Conservation (phyloP, 2,797 vertebrate genomes). For the Balearica regulorum region DNA sequence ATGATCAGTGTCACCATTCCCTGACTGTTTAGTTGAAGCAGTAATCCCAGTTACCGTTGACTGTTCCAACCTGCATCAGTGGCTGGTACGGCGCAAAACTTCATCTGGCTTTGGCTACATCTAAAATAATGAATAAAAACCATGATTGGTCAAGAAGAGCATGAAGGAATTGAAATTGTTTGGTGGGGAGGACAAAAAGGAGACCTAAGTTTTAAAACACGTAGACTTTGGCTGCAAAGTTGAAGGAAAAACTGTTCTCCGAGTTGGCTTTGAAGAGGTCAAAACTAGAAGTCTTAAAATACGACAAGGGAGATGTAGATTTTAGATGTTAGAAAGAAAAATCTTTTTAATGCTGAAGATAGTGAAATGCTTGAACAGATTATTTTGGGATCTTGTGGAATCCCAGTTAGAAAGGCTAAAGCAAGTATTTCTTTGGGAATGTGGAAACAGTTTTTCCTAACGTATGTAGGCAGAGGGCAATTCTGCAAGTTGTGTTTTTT, state of each 20-base stretch:
- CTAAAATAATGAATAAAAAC: not conserved
- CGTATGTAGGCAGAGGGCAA: not conserved
- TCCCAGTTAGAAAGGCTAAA: not conserved
- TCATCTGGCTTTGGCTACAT: not conserved
- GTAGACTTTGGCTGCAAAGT: not conserved
- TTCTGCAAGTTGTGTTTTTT: not conserved
- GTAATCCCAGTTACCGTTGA: not conserved
- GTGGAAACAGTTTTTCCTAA: not conserved
- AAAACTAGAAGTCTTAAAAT: not conserved
- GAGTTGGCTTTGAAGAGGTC: not conserved
- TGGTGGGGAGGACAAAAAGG: not conserved
- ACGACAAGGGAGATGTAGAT: not conserved
- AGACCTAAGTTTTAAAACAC: not conserved
- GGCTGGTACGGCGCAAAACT: not conserved
- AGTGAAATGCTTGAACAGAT: not conserved
- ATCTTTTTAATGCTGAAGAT: not conserved
- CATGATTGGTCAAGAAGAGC: not conserved
- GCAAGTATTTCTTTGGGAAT: not conserved
- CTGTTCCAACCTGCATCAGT: not conserved
- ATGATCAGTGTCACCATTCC: not conserved
- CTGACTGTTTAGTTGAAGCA: not conserved
- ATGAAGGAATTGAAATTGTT: not conserved
- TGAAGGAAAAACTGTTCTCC: not conserved
- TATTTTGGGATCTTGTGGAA: not conserved
- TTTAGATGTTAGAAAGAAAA: not conserved